Evolutionary conservation across 2,797 vertebrate genomes (phyloP).

Genomic region (Halcyon badia): DNA sequence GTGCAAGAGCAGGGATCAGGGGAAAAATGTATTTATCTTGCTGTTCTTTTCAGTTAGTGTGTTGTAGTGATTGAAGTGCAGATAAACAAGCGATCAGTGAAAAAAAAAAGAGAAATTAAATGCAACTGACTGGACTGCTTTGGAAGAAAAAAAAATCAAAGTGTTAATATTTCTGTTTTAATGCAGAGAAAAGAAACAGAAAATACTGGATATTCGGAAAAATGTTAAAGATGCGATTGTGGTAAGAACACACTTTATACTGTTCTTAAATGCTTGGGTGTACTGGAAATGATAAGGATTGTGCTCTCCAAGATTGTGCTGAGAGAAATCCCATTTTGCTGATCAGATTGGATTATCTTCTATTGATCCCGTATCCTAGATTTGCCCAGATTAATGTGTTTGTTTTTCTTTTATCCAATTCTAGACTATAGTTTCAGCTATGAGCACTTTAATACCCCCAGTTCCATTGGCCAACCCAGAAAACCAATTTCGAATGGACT

Average conservation of each 20-base stretch:
- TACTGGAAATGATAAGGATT: conserved; percentile 18
- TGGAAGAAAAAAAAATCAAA: conserved; percentile 12
- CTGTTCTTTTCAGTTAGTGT: not conserved
- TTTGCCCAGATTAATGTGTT: conserved; percentile 74
- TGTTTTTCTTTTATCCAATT: conserved; percentile 70
- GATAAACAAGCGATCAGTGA: conserved; percentile 15
- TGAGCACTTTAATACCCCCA: conserved; percentile 96
- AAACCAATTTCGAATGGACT: conserved; percentile 94
- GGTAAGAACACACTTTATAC: conserved; percentile 83
- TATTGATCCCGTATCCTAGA: conserved; percentile 27
- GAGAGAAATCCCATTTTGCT: conserved; percentile 76
- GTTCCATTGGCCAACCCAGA: conserved; percentile 91
- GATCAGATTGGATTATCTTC: conserved; percentile 74
- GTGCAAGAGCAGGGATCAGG: not conserved
- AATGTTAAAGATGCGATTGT: conserved; percentile 98
- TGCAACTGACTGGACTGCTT: conserved; percentile 13
- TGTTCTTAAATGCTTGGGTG: conserved; percentile 39
- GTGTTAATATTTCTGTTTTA: conserved; percentile 68
- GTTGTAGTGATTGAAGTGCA: not conserved
- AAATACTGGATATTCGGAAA: conserved; percentile 97
- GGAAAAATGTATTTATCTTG: not conserved
- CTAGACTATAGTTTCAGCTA: conserved; percentile 95
- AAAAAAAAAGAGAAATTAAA: not conserved
- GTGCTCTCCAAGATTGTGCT: conserved; percentile 35
- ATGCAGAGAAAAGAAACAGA: conserved; percentile 96